Base-by-base conservation (phyloP, 2,113 vertebrate species). In the Tragelaphus strepsiceros region DNA sequence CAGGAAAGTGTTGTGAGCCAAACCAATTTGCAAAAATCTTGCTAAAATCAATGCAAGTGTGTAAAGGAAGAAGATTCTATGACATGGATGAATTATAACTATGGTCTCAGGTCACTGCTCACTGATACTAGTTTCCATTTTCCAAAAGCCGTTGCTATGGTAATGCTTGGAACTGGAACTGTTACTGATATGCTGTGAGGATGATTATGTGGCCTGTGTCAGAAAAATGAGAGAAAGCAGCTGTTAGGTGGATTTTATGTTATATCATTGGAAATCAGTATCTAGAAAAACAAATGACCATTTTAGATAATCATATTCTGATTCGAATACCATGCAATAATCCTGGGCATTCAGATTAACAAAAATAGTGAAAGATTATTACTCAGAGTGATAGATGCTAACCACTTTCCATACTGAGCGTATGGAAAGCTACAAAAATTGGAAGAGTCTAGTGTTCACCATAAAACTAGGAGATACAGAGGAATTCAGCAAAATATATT, bases 111-210 rank as follows among this genome's bases (percentile, higher is more conserved):
- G 92, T 96, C 95, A 95, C 24, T n/a, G 62, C 46, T 46, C 64
- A 10, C 74, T 81, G 96, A 96, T 92, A 93, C 95, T 46, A 28
- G 51, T 88, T 95, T 96, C 85, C 92, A 86, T 94, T 95, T 82
- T 56, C 28, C 78, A 90, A 96, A 97, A 94, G 85, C 97, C 77
- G 97, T 98, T 98, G 96, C 97, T 19, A 88, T 97, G 95, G 98
- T 81, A 97, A 97, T 84, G 2, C 78, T 96, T 62, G 92, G 88
- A 97, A 15, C 89, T 87, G 78, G 62, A 97, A 62, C 96, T 96
- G 90, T 96, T 92, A 58, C 93, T 96, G 97, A 95, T 92, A 95
- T 92, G 86, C 97, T 91, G 58, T 80, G 9, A 64, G 24, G 88
- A 32, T 95, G 92, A 86, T 96, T 94, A 96, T 94, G 54, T 98